Evolutionary conservation across 2,113 vertebrate genomes (phyloP).

Genomic region (Acrocephalus arundinaceus): DNA sequence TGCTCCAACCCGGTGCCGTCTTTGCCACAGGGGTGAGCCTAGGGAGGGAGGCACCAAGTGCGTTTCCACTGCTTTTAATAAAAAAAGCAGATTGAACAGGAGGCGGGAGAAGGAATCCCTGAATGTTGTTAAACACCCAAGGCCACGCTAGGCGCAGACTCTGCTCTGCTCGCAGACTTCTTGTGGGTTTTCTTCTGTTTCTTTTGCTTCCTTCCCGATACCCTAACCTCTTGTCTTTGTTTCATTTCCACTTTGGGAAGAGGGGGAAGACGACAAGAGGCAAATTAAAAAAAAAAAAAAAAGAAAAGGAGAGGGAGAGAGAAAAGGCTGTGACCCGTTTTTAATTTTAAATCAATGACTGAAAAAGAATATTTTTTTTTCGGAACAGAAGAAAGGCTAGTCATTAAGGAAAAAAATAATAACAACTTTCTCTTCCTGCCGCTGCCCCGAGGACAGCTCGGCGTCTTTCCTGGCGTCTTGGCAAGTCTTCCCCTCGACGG

Average conservation of each 20-base stretch:
- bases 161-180: background rate
- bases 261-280: background rate
- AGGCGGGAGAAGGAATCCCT: background rate
- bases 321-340: background rate
- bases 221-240: background rate
- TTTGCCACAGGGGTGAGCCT: background rate
- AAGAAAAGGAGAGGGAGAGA: rapidly evolving
- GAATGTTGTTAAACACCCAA: background rate
- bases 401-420: background rate
- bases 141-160: rapidly evolving
- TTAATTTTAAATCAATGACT: background rate
- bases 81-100: background rate
- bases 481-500: background rate
- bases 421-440: background rate
- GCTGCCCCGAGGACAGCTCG: background rate
- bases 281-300: background rate
- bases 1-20: background rate
- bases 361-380: background rate
- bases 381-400: background rate
- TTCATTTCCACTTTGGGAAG: slow-evolving; percentile 45
- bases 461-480: background rate
- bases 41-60: background rate
- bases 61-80: rapidly evolving
- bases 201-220: slow-evolving; percentile 11
- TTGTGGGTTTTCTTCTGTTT: slow-evolving; percentile 48